phyloP scores from a whole-genome alignment of 2,113 vertebrate genomes.

The Silurus glanis region DNA sequence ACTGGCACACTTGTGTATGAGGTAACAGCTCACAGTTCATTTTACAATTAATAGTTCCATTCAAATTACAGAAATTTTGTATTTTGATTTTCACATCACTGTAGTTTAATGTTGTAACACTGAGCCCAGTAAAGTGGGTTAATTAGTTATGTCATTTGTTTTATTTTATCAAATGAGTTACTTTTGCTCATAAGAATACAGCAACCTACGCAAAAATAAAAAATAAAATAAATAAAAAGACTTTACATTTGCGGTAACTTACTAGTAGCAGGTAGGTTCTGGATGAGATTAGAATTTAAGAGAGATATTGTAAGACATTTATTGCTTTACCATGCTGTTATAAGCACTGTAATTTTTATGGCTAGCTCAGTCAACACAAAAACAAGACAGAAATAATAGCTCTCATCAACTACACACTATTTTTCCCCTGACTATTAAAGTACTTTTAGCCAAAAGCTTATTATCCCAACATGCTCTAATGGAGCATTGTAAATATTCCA shows the following conservation, averaged over 20 bases:
- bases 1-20: not conserved
- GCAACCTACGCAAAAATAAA: not conserved
- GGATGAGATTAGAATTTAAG: not conserved
- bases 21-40: not conserved
- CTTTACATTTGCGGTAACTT: not conserved
- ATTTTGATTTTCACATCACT: not conserved
- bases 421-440: not conserved
- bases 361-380: too few relatives aligned
- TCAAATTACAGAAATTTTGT: not conserved
- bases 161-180: not conserved
- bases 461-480: not conserved
- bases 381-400: not conserved
- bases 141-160: too few relatives aligned
- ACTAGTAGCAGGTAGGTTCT: not conserved
- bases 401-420: not conserved
- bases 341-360: not conserved
- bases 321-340: not conserved
- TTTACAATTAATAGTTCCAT: not conserved
- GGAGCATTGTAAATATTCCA: not conserved
- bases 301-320: not conserved
- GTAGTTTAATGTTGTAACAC: not conserved
- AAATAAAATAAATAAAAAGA: too few relatives aligned
- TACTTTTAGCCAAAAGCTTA: not conserved
- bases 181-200: not conserved
- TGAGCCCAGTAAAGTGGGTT: not conserved